A percentile compares a stretch with the other conserved stretches of the same genome.
phyloP scores from a whole-genome alignment of 30 jellyfish, hydroid and myxozoan species.

The Aurelia sp. region DNA sequence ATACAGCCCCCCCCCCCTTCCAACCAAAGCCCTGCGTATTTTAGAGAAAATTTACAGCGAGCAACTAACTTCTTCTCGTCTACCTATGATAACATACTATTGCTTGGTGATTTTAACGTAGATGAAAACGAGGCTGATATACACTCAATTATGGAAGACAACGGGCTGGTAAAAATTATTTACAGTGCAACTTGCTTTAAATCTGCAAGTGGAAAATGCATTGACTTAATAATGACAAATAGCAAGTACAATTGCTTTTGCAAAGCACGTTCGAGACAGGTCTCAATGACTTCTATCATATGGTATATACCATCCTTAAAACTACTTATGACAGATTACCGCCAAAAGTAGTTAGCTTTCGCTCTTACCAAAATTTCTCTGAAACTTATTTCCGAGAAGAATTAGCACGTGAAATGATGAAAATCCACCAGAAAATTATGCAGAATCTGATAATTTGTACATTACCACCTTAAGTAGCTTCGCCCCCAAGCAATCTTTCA shows the following conservation, averaged over 20 bases:
- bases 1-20: not conserved
- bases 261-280: constrained; percentile 27
- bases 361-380: no score
- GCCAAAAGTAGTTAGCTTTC: no score
- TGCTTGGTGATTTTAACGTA: no score
- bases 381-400: not conserved
- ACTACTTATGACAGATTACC: not conserved
- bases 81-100: no score
- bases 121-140: no score
- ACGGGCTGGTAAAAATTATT: not conserved
- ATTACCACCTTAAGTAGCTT: not conserved
- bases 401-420: not conserved
- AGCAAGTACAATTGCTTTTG: not conserved
- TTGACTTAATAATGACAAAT: constrained; percentile 21
- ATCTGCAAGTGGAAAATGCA: constrained; percentile 25
- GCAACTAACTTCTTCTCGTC: not conserved
- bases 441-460: not conserved
- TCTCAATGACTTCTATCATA: constrained; percentile 39
- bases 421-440: constrained; percentile 14
- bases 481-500: constrained; percentile 14
- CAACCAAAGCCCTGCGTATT: not conserved
- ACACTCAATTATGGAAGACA: no score
- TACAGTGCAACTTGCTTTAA: not conserved
- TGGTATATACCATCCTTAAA: constrained; percentile 42
- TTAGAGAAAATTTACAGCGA: constrained; percentile 3